These are phyloP conservation scores for Tetropium fuscum DNA, from an alignment of 2,888 invertebrate species.

Conservation along the genomic window DNA sequence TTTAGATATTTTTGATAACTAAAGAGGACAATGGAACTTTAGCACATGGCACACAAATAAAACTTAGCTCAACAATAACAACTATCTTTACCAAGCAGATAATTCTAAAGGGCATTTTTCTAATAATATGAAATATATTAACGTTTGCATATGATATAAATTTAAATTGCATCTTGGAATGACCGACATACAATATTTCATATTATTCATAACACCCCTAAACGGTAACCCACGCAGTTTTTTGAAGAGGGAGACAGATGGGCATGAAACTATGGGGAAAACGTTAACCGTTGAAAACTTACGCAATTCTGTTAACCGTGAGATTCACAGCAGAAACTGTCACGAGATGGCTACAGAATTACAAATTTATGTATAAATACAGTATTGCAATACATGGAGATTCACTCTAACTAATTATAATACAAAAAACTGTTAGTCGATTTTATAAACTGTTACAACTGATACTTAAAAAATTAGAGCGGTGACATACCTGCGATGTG, in stretches of 20 bases:
- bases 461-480: background rate
- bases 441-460: background rate
- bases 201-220: background rate
- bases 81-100: constrained; percentile 15
- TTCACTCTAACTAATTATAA: background rate
- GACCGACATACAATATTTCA: background rate
- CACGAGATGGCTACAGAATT: constrained; percentile 88
- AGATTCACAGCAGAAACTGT: constrained; percentile 93
- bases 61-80: too few relatives aligned
- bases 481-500: background rate
- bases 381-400: constrained; percentile 9
- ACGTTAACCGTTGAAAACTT: constrained; percentile 71
- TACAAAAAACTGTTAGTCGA: constrained; percentile 2
- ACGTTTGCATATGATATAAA: background rate
- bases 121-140: background rate
- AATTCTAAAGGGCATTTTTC: background rate
- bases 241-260: constrained; percentile 32
- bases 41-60: too few relatives aligned
- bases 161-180: background rate
- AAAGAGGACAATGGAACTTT: too few relatives aligned
- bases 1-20: too few relatives aligned
- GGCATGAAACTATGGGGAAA: constrained; percentile 46
- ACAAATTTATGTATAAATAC: constrained; percentile 40
- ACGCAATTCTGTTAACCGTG: constrained; percentile 93
- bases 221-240: constrained; percentile 16